Base-by-base conservation (phyloP, 2,888 invertebrate genomes). In the Ramazzottius varieornatus region DNA sequence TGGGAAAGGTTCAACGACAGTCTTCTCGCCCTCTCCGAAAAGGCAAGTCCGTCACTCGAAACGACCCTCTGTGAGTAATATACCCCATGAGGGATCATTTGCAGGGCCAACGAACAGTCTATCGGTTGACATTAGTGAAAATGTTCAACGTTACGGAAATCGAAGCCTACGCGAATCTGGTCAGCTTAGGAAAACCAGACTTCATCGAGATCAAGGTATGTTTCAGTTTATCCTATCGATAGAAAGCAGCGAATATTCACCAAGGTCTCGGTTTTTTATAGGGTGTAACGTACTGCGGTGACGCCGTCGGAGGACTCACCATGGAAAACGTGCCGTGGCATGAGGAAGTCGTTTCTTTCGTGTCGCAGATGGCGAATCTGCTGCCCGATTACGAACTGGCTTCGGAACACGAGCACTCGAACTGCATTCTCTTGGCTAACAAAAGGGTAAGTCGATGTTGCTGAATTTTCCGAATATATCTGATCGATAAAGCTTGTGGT, bases 311-410 rank as follows among this genome's bases (percentile, higher is more conserved):
- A n/a, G 73, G 72, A 67, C 70, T 81, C 67, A 81, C 81, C 1
- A 82, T 81, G 81, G 75, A 78, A 69, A 81, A 82, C 72, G 80
- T 81, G 1, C 81, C 81, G 0, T 81, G 81, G 81, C 81, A 81
- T 70, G 76, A 78, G 68, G 81, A 81, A 72, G 81, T 81, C 1
- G 73, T 79, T 1, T 70, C 71, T 1, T 81, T 81, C 72, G 78
- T 77, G 16, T 69, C 75, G 67, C 73, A 77, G 68, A 70, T 81
- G 63, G 72, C 72, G 1, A 74, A 74, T n/a, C 69, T 71, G 29
- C 69, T 81, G 33, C 75, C 76, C 2, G 75, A 77, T 65, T 81
- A 81, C 70, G 79, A 76, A 64, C 73, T 82, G 32, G 80, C 81
- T 1, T 77, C 78, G 33, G 81, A 81, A 71, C 81, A 81, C 71